These are phyloP conservation scores for Ibidorhyncha struthersii DNA, from an alignment of 2,113 vertebrate genomes.

Conservation along the genomic window DNA sequence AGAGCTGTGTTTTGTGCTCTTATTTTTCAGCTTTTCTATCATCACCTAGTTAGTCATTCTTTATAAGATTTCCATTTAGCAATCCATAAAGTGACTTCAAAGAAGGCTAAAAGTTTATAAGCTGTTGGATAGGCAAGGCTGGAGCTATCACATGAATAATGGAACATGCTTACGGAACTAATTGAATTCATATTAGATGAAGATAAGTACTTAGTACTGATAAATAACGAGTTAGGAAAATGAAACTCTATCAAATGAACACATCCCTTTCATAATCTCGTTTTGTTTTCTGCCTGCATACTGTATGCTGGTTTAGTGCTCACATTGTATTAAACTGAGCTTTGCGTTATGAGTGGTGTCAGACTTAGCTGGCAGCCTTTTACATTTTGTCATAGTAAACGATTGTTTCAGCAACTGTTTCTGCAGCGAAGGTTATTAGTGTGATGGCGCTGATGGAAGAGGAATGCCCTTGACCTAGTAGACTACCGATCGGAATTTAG, in stretches of 20 bases:
- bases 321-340: not conserved
- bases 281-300: not conserved
- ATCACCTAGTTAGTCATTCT: constrained; percentile 81
- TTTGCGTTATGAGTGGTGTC: not conserved
- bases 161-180: constrained; percentile 72
- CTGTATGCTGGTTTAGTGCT: not conserved
- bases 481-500: constrained; percentile 24
- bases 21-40: constrained; percentile 76
- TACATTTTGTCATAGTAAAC: constrained; percentile 37
- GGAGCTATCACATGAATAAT: constrained; percentile 65
- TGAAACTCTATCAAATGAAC: not conserved
- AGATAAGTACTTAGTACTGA: constrained; percentile 43
- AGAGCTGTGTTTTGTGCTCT: constrained; percentile 72
- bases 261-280: not conserved
- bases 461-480: constrained; percentile 60
- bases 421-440: constrained; percentile 12
- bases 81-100: constrained; percentile 81
- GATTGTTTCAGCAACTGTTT: not conserved
- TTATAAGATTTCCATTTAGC: constrained; percentile 71
- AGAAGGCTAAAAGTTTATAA: constrained; percentile 72
- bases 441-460: constrained; percentile 66
- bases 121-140: constrained; percentile 53
- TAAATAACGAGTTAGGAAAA: constrained; percentile 47
- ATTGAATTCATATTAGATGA: constrained; percentile 73
- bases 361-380: not conserved